Conservation (phyloP, 2,113 vertebrate species). For the Colossoma macropomum region DNA sequence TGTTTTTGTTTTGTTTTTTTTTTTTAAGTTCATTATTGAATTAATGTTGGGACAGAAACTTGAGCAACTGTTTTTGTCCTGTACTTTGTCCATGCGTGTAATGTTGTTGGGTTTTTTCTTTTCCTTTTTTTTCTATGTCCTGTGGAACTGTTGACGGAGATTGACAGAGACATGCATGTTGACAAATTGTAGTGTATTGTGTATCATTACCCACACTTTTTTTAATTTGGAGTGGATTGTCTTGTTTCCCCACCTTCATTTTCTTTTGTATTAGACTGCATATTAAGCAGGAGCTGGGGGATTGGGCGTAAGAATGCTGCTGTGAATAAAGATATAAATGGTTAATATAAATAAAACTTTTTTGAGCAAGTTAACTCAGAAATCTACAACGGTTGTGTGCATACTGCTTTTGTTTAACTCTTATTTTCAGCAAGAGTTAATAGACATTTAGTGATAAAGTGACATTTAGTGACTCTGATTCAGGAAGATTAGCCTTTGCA, state of each 20-base stretch:
- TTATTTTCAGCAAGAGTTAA: background rate
- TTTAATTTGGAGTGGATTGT: constrained; percentile 58
- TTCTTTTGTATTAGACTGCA: constrained; percentile 63
- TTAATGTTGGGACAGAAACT: background rate
- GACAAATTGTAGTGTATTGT: constrained; percentile 46
- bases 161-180: constrained; percentile 74
- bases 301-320: constrained; percentile 71
- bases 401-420: background rate
- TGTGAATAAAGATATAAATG: constrained; percentile 78
- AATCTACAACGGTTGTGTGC: constrained; percentile 23
- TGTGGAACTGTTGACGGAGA: constrained; percentile 65
- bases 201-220: constrained; percentile 15
- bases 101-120: constrained; percentile 17
- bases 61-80: constrained; percentile 18
- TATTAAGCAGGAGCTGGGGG: constrained; percentile 61
- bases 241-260: constrained; percentile 55
- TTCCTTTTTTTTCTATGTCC: constrained; percentile 55
- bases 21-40: background rate
- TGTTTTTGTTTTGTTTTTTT: background rate
- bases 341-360: constrained; percentile 81
- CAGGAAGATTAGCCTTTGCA: no score
- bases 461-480: background rate
- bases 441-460: background rate
- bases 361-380: constrained; percentile 61
- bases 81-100: background rate